Conservation (phyloP, 2,888 invertebrate genomes). For the Eilema sororculum region DNA sequence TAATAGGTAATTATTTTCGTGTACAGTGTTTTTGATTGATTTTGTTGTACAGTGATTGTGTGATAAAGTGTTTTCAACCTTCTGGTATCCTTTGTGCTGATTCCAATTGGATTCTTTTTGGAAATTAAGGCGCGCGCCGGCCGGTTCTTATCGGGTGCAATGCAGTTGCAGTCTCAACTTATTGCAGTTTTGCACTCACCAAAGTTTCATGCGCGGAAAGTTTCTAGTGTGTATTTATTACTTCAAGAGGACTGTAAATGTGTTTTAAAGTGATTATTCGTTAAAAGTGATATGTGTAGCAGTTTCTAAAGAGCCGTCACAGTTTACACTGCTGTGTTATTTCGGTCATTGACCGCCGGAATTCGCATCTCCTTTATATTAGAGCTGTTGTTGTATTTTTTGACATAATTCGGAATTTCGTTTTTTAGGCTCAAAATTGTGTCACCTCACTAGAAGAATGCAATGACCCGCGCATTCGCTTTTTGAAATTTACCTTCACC, state of each 20-base stretch:
- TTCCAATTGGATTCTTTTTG: slow-evolving; percentile 83
- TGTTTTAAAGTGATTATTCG: slow-evolving; percentile 78
- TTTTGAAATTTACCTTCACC: slow-evolving; percentile 83
- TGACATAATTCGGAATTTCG: slow-evolving; percentile 76
- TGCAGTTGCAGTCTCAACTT: slow-evolving; percentile 87
- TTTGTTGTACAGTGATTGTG: slow-evolving; percentile 76
- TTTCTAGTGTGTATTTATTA: slow-evolving; percentile 77
- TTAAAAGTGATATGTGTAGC: slow-evolving; percentile 78
- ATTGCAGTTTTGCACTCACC: slow-evolving; percentile 86
- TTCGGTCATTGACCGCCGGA: slow-evolving; percentile 87
- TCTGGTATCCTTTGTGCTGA: slow-evolving; percentile 67
- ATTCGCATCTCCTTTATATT: slow-evolving; percentile 81
- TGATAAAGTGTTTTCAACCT: slow-evolving; percentile 74
- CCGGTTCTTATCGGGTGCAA: slow-evolving; percentile 87
- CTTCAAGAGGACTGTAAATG: slow-evolving; percentile 71
- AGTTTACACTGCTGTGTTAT: slow-evolving; percentile 83
- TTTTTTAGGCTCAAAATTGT: slow-evolving; percentile 76
- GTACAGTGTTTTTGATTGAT: slow-evolving; percentile 77
- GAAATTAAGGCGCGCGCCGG: slow-evolving; percentile 85
- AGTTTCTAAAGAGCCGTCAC: slow-evolving; percentile 77
- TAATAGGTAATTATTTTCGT: slow-evolving; percentile 87
- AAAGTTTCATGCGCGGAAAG: slow-evolving; percentile 85
- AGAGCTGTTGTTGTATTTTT: slow-evolving; percentile 73
- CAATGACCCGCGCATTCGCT: slow-evolving; percentile 82
- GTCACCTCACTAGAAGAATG: slow-evolving; percentile 81